These are phyloP conservation scores for Sycophila texana DNA, from an alignment of 2,888 invertebrate genomes.

Conservation along the genomic window DNA sequence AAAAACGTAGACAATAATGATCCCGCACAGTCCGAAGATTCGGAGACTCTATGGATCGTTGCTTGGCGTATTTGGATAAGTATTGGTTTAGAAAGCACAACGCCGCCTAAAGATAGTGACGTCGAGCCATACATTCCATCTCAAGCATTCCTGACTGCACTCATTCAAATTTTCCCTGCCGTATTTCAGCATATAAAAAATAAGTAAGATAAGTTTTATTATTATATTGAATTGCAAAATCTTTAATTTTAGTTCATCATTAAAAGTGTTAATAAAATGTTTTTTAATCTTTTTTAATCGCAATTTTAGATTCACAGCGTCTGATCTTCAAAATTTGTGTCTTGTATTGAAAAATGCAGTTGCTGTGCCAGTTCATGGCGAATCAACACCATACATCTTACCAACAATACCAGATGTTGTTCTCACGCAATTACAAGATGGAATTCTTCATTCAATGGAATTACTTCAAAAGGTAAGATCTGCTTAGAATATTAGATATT, in stretches of 20 bases:
- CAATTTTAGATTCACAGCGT: conserved; percentile 78
- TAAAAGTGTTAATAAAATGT: no score
- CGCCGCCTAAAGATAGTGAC: conserved; percentile 78
- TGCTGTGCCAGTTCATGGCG: conserved; percentile 87
- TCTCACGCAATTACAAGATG: conserved; percentile 89
- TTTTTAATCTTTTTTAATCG: conserved; percentile 2
- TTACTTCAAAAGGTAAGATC: conserved; percentile 86
- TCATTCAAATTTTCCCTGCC: conserved; percentile 96
- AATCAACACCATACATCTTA: conserved; percentile 88
- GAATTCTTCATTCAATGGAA: conserved; percentile 90
- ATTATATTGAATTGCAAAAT: conserved; percentile 24
- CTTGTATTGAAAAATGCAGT: conserved; percentile 86
- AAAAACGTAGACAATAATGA: conserved; percentile 77
- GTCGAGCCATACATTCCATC: conserved; percentile 89
- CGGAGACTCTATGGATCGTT: conserved; percentile 84
- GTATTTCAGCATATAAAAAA: conserved; percentile 92
- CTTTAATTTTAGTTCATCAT: no score
- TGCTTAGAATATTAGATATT: conserved; percentile 10
- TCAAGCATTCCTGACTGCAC: conserved; percentile 93
- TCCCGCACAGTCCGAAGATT: conserved; percentile 73
- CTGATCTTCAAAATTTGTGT: conserved; percentile 89
- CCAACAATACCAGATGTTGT: conserved; percentile 87
- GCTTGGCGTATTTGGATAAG: conserved; percentile 93
- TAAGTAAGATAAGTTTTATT: conserved; percentile 77
- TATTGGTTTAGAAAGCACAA: conserved; percentile 88